A percentile compares a stretch with the other conserved stretches of the same genome.
phyloP scores from a whole-genome alignment of 2,888 invertebrate species.

The Gandaritis pyraliata region DNA sequence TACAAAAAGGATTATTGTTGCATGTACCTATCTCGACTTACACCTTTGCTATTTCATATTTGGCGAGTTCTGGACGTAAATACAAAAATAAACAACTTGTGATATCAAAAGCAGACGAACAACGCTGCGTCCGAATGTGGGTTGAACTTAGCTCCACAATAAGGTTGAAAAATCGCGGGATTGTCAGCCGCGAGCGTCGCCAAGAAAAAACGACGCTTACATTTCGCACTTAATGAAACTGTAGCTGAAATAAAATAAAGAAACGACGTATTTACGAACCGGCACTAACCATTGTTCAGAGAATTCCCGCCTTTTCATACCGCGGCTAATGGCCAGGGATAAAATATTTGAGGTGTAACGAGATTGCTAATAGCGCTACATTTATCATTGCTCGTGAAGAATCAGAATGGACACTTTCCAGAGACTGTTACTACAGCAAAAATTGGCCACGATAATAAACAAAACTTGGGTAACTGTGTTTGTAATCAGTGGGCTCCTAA shows the following conservation, averaged over 20 bases:
- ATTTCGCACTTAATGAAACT: constrained; percentile 83
- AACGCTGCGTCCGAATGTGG: constrained; percentile 21
- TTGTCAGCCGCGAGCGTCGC: constrained; percentile 71
- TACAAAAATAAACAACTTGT: constrained; percentile 5
- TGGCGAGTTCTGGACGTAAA: background rate
- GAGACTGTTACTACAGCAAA: background rate
- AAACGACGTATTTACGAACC: constrained; percentile 71
- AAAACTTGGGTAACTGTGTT: too few species aligned
- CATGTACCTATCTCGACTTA: background rate
- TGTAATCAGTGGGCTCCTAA: too few species aligned
- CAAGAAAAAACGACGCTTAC: constrained; percentile 75
- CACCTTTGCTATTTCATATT: background rate
- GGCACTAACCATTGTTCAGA: constrained; percentile 70
- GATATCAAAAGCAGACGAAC: constrained; percentile 21
- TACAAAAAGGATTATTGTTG: too few species aligned
- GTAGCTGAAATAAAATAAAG: constrained; percentile 79
- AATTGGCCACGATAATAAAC: too few species aligned
- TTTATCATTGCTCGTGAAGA: constrained; percentile 44
- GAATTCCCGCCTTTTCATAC: constrained; percentile 62
- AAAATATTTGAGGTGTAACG: constrained; percentile 60
- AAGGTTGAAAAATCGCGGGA: constrained; percentile 80
- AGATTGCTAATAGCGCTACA: constrained; percentile 47
- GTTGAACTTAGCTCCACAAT: constrained; percentile 71
- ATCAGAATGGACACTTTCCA: constrained; percentile 24
- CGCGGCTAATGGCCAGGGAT: constrained; percentile 62